phyloP scores from a whole-genome alignment of 2,888 invertebrate species.

The Morpho helenor region DNA sequence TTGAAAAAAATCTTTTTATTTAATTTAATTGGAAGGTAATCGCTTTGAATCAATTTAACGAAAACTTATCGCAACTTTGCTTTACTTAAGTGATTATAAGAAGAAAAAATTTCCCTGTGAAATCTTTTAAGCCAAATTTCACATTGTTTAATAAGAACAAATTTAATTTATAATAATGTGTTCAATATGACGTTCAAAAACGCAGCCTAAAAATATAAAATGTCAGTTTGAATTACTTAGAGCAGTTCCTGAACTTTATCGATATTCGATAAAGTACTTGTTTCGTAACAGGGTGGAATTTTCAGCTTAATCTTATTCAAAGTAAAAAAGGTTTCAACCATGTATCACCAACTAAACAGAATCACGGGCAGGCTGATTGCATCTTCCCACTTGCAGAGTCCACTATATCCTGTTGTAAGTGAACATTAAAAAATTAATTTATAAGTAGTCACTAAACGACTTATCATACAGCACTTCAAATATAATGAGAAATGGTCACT shows the following conservation, averaged over 20 bases:
- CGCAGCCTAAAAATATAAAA: too few relatives aligned
- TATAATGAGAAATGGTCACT: background rate
- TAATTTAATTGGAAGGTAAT: too few relatives aligned
- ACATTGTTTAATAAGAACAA: too few relatives aligned
- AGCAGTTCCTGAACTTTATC: constrained; percentile 41
- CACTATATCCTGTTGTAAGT: constrained; percentile 71
- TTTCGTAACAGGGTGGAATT: constrained; percentile 65
- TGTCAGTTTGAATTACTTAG: background rate
- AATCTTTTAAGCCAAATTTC: too few relatives aligned
- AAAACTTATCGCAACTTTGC: too few relatives aligned
- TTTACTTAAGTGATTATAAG: too few relatives aligned
- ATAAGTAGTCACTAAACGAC: background rate
- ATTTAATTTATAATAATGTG: too few relatives aligned
- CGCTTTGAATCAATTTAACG: too few relatives aligned
- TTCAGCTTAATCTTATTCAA: constrained; percentile 27
- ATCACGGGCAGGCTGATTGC: constrained; percentile 64
- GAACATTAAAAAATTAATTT: constrained; percentile 1
- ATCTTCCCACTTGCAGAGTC: constrained; percentile 59
- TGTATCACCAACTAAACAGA: constrained; percentile 72
- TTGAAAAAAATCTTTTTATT: too few relatives aligned
- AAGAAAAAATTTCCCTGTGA: too few relatives aligned
- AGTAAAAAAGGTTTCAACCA: constrained; percentile 29
- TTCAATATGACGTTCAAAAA: too few relatives aligned
- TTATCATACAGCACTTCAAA: background rate
- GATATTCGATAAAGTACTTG: constrained; percentile 46